Percentiles rank a stretch among this genome's conserved stretches.
phyloP scores from a whole-genome alignment of 2,888 invertebrate species.

The Phasia obesa region DNA sequence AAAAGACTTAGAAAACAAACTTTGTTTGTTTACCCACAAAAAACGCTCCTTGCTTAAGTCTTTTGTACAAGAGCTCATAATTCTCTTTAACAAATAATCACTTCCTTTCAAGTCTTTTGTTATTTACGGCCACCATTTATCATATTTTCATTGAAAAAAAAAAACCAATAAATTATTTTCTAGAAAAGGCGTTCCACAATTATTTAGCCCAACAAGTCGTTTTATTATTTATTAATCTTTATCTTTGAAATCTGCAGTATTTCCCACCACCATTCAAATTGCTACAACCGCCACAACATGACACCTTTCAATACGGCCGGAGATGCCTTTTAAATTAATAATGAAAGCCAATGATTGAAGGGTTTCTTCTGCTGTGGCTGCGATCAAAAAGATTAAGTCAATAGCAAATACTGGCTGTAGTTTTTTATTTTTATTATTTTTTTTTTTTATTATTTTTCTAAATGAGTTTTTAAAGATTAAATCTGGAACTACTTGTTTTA shows the following conservation, averaged over 20 bases:
- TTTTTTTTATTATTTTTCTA: slow-evolving; percentile 9
- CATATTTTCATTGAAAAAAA: neutral
- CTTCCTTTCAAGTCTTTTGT: neutral
- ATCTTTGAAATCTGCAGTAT: slow-evolving; percentile 45
- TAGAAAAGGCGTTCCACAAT: slow-evolving; percentile 23
- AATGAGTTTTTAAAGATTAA: slow-evolving; percentile 40
- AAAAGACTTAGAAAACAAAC: slow-evolving; percentile 18
- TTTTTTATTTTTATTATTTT: neutral
- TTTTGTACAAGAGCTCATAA: neutral
- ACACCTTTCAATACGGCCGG: slow-evolving; percentile 15
- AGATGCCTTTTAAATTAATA: slow-evolving; percentile 33
- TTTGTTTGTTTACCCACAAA: neutral
- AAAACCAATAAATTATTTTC: neutral
- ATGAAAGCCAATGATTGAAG: slow-evolving; percentile 46
- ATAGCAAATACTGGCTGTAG: no score
- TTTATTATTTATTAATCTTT: slow-evolving; percentile 43
- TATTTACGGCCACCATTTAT: slow-evolving; percentile 1
- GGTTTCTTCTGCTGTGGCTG: neutral
- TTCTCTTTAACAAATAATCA: neutral
- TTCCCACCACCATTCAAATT: slow-evolving; percentile 21
- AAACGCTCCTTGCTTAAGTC: neutral
- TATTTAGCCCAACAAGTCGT: slow-evolving; percentile 7
- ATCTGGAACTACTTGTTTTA: slow-evolving; percentile 62
- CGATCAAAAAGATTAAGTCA: neutral
- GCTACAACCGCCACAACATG: slow-evolving; percentile 12